Evolutionary conservation across 2,888 invertebrate genomes (phyloP).

Genomic region (Bruchidius siliquastri): DNA sequence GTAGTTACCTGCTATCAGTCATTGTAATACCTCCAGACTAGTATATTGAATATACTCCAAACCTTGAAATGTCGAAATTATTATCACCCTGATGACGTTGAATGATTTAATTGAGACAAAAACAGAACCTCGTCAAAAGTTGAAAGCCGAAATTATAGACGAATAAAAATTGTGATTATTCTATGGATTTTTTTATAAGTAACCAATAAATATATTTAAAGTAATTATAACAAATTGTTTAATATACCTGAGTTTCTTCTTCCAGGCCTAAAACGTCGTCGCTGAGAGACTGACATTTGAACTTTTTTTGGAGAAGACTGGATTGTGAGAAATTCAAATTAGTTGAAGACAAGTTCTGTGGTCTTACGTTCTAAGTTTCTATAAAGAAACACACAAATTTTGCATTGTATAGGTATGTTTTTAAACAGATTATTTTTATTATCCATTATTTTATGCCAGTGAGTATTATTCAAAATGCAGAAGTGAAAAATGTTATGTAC

Average conservation of each 20-base stretch:
- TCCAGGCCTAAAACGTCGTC: slow-evolving; percentile 46
- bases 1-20: too few relatives aligned
- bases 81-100: too few relatives aligned
- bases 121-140: not conserved
- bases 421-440: not conserved
- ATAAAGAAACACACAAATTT: not conserved
- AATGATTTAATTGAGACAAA: not conserved
- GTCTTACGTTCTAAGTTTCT: slow-evolving; percentile 43
- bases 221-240: slow-evolving; percentile 34
- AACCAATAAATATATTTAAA: slow-evolving; percentile 37
- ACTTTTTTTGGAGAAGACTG: slow-evolving; percentile 49
- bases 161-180: slow-evolving; percentile 33
- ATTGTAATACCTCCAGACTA: too few relatives aligned
- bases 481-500: not conserved
- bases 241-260: slow-evolving; percentile 44
- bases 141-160: not conserved
- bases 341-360: slow-evolving; percentile 49
- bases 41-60: too few relatives aligned
- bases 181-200: slow-evolving; percentile 38
- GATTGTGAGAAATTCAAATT: slow-evolving; percentile 48
- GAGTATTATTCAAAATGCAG: not conserved
- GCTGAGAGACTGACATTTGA: slow-evolving; percentile 49
- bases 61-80: too few relatives aligned
- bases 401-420: not conserved
- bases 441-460: not conserved